Evolutionary conservation across 2,113 vertebrate species (phyloP).

Genomic region (Ochotona curzoniae): DNA sequence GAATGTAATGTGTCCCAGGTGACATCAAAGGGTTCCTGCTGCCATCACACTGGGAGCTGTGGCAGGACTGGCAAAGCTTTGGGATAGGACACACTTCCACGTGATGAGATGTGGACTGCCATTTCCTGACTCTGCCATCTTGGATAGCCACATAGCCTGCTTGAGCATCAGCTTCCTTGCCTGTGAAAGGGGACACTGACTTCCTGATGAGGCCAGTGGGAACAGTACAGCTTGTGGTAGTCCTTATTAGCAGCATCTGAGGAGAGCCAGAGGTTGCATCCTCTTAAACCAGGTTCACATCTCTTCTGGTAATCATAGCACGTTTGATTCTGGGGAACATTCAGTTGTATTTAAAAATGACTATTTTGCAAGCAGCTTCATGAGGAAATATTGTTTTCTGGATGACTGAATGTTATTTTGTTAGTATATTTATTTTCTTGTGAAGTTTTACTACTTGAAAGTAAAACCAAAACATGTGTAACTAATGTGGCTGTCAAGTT

Average conservation of each 20-base stretch:
- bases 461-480: background rate
- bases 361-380: background rate
- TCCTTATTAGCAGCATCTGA: background rate
- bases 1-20: background rate
- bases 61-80: background rate
- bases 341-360: background rate
- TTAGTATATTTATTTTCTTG: background rate
- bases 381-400: background rate
- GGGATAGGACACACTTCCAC: background rate
- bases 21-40: background rate
- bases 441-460: slow-evolving; percentile 18
- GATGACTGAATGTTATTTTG: background rate
- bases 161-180: background rate
- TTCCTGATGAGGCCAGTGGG: background rate
- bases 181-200: background rate
- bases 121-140: background rate
- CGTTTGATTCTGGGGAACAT: background rate
- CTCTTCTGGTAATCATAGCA: background rate
- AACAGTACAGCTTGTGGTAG: background rate
- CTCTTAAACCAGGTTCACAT: background rate
- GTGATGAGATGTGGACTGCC: no score
- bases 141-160: background rate
- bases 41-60: background rate
- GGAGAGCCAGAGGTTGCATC: background rate
- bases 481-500: background rate